Percentiles rank a stretch among this genome's conserved stretches.
phyloP scores from a whole-genome alignment of 1,140 invertebrate genomes.

The Marisa cornuarietis region DNA sequence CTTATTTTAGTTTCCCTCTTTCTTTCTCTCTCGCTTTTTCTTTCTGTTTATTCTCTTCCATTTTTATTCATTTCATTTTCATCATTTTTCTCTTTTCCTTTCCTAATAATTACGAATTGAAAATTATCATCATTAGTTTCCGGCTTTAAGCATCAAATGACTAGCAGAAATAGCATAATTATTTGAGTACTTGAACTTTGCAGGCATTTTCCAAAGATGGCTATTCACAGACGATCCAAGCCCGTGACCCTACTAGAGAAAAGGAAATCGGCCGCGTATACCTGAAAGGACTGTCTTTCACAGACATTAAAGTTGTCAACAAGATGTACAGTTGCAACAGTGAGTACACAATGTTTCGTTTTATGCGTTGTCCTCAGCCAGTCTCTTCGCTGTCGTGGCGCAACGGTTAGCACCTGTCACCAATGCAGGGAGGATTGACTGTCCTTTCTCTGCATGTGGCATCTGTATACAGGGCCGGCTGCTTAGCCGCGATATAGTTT shows the following conservation, averaged over 20 bases:
- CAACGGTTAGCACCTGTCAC: not conserved
- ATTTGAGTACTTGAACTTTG: not conserved
- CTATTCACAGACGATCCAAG: constrained; percentile 45
- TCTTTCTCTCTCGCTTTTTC: no score
- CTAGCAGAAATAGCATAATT: no score
- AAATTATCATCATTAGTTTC: no score
- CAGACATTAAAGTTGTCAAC: constrained; percentile 55
- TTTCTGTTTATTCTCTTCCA: no score
- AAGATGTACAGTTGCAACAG: constrained; percentile 52
- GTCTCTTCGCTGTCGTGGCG: not conserved
- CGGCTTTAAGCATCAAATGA: no score
- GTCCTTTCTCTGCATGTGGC: no score
- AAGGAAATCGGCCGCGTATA: constrained; percentile 50
- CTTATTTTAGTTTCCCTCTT: no score
- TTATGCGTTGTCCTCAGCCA: not conserved
- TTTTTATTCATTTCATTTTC: no score
- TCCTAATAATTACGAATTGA: no score
- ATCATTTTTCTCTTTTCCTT: no score
- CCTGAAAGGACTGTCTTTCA: constrained; percentile 51
- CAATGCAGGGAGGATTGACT: not conserved
- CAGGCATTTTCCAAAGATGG: constrained; percentile 55
- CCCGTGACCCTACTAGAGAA: constrained; percentile 41
- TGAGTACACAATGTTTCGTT: constrained; percentile 17
- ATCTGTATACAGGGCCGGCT: no score
- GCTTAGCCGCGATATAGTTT: no score